Base-by-base conservation (phyloP, 1,140 invertebrate genomes). In the Drosophila littoralis region DNA sequence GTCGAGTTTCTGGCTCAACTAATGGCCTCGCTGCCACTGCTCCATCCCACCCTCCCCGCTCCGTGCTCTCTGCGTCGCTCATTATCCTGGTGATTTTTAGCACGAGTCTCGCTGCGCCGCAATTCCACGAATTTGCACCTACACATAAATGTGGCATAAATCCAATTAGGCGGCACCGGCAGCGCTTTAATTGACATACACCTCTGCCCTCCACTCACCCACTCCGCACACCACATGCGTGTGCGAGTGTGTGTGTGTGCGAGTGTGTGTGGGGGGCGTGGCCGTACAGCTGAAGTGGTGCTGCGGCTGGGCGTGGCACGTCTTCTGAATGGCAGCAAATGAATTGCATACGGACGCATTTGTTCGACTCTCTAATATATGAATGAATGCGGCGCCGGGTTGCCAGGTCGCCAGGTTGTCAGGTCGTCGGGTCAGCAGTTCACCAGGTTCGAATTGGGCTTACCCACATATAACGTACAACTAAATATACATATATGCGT, bases 121-220 rank as follows among this genome's bases (percentile, higher is more conserved):
- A 68, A 68, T 75, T 79, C 79, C 71, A 65, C 59, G 69, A 88
- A 88, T 83, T 88, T 83, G 54, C 83, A 88, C 83, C 83, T 88
- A 78, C 77, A 79, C 76, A 86, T 86, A 86, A 88, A 88, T 88
- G 83, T 83, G 83, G 84, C 84, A 88, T 88, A 88, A 86, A 89
- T 88, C 83, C 83, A 88, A 88, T 88, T 88, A 88, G 83, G 77
- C 73, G 73, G 69, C 84, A 80, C 73, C 66, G 79, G 83, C 79
- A 79, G 70, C 84, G 80, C 79, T 88, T 88, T 88, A 88, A 88
- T 88, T 88, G 83, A 89, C 79, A 80, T 79, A 46, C 68, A 48
- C 46, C 46, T 48, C 17, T 28, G 22, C 28, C 45, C 51, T 32
- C 50, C 15, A 32, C 7, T 9, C 6, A 0, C 28, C 13, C 0